A percentile compares a stretch with the other conserved stretches of the same genome.
These are phyloP conservation scores for Turdus rufiventris DNA, from an alignment of 2,113 vertebrate species.

Conservation along the genomic window DNA sequence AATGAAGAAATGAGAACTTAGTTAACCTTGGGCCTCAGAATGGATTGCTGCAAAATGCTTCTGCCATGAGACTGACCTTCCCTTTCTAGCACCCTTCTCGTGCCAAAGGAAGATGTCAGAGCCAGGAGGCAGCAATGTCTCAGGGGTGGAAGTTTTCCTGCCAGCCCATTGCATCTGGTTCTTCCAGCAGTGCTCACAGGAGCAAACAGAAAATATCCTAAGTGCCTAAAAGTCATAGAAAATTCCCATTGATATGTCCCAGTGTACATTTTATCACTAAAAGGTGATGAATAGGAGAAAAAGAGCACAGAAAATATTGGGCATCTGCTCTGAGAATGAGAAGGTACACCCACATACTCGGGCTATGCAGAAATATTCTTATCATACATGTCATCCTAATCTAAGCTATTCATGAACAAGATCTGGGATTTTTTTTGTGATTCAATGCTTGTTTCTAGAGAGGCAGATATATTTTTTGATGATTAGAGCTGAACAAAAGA, in stretches of 20 bases:
- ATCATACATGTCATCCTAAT: not conserved
- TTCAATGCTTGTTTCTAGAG: not conserved
- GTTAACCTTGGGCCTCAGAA: not conserved
- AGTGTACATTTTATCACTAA: not conserved
- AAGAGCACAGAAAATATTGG: not conserved
- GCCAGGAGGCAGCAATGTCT: not conserved
- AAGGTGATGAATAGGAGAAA: not conserved
- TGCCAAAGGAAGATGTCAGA: not conserved
- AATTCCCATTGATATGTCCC: not conserved
- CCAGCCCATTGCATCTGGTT: not conserved
- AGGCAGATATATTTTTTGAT: not conserved
- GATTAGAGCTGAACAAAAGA: not conserved
- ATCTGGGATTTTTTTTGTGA: not conserved
- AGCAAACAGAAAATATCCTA: not conserved
- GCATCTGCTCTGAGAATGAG: not conserved
- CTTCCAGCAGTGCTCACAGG: not conserved
- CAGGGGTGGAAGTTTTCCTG: not conserved
- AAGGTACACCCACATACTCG: not conserved
- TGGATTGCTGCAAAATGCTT: not conserved
- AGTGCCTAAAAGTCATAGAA: not conserved
- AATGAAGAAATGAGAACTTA: slow-evolving; percentile 1
- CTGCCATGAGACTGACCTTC: not conserved
- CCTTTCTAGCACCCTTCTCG: not conserved
- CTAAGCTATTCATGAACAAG: not conserved
- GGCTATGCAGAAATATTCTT: not conserved